Conservation (phyloP, 2,797 vertebrate species). For the Sphenopsis melanotis region DNA sequence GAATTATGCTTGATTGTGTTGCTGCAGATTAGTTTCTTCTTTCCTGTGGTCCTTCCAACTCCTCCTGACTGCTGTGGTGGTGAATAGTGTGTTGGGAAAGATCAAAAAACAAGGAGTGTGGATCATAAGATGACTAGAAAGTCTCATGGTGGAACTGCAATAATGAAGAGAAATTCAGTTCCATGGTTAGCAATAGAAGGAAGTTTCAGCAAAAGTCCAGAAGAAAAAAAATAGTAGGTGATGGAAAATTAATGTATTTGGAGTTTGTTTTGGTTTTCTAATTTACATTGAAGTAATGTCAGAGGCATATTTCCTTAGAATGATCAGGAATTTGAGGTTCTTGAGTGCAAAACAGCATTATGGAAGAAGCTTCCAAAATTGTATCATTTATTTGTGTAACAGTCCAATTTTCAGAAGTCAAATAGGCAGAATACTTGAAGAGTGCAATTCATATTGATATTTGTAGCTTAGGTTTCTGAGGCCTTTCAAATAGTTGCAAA, state of each 20-base stretch:
- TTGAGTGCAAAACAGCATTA: background rate
- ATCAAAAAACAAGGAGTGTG: fast-evolving
- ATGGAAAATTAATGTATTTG: background rate
- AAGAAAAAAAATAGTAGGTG: background rate
- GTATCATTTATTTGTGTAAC: background rate
- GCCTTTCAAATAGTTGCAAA: conserved; percentile 4
- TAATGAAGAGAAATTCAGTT: background rate
- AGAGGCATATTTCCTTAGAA: background rate
- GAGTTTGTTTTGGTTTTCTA: background rate
- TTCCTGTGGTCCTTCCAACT: background rate
- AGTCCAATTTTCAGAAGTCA: background rate
- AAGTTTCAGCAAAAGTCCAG: background rate
- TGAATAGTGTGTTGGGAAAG: background rate
- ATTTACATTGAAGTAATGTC: background rate
- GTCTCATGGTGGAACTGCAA: background rate
- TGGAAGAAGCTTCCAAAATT: background rate
- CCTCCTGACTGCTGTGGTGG: background rate
- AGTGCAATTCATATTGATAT: background rate
- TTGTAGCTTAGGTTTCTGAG: background rate
- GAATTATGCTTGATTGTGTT: background rate
- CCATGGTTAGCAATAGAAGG: background rate
- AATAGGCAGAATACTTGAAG: background rate
- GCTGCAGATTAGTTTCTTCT: background rate
- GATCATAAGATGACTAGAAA: background rate
- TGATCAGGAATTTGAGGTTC: background rate